Evolutionary conservation across 2,888 invertebrate genomes (phyloP).

Genomic region (Heteropelma amictum): DNA sequence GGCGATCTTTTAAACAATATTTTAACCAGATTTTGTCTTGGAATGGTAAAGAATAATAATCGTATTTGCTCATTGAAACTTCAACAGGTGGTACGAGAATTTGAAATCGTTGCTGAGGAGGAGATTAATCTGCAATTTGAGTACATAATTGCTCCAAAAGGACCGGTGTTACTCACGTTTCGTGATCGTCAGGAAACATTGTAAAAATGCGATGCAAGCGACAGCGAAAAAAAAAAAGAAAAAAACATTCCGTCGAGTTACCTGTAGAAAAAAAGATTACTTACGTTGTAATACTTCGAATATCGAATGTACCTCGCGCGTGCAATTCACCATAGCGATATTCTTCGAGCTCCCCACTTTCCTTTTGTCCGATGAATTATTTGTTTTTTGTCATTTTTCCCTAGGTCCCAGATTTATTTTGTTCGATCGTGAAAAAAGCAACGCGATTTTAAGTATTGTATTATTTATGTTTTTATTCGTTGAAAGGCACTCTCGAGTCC

Average conservation of each 20-base stretch:
- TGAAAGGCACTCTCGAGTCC: slow-evolving; percentile 62
- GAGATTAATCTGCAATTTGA: slow-evolving; percentile 88
- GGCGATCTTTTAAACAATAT: background rate
- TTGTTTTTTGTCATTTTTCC: slow-evolving; percentile 1
- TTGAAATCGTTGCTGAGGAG: slow-evolving; percentile 84
- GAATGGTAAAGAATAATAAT: background rate
- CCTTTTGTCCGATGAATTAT: background rate
- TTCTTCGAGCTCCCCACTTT: slow-evolving; percentile 1
- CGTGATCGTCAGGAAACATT: slow-evolving; percentile 68
- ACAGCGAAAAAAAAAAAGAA: background rate
- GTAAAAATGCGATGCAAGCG: slow-evolving; percentile 1
- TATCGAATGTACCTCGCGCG: slow-evolving; percentile 6
- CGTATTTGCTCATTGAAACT: background rate
- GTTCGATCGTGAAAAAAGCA: slow-evolving; percentile 8
- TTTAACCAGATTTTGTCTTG: background rate
- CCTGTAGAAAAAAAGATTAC: slow-evolving; percentile 22
- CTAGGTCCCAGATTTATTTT: slow-evolving; percentile 39
- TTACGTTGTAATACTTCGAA: slow-evolving; percentile 20
- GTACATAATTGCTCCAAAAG: slow-evolving; percentile 88
- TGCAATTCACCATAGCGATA: slow-evolving; percentile 28
- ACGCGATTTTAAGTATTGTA: slow-evolving; percentile 55
- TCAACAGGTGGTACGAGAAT: slow-evolving; percentile 84
- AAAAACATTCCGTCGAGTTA: slow-evolving; percentile 46
- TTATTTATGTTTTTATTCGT: slow-evolving; percentile 61
- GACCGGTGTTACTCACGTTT: slow-evolving; percentile 85